Evolutionary conservation across 2,888 invertebrate species (phyloP).

Genomic region (Papilio elwesi): DNA sequence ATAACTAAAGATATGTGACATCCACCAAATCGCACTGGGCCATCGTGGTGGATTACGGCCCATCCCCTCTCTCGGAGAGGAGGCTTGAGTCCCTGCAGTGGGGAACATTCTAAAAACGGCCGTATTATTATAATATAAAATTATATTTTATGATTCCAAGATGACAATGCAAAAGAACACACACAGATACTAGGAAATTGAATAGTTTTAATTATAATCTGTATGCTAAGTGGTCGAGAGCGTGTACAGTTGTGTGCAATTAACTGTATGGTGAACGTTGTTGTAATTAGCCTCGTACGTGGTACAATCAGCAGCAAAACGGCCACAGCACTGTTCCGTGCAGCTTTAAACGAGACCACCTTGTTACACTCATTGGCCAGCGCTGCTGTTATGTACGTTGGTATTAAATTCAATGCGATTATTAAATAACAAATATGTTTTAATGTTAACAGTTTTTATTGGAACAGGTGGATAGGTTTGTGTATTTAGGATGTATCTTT

Average conservation of each 20-base stretch:
- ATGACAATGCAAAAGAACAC: neutral
- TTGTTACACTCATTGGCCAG: conserved; percentile 3
- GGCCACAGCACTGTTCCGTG: conserved; percentile 12
- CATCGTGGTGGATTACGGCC: no score
- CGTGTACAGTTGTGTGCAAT: conserved; percentile 1
- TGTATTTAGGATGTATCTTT: no score
- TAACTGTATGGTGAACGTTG: conserved; percentile 5
- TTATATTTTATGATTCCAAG: no score
- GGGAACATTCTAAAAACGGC: no score
- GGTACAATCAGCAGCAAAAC: conserved; percentile 15
- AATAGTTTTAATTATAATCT: neutral
- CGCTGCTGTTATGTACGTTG: neutral
- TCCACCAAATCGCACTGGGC: no score
- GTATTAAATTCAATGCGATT: neutral
- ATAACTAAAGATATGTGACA: no score
- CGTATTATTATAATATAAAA: no score
- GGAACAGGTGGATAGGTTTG: no score
- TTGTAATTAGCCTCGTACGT: conserved; percentile 4
- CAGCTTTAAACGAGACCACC: conserved; percentile 9
- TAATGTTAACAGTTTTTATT: no score
- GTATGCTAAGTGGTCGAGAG: neutral
- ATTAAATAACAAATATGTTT: neutral
- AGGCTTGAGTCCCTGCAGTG: no score
- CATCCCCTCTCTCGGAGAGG: no score
- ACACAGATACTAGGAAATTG: neutral